Evolutionary conservation across 1,140 invertebrate genomes (phyloP), one percentile per base, ranked within the genome.

Genomic region (Nebria ingens): DNA sequence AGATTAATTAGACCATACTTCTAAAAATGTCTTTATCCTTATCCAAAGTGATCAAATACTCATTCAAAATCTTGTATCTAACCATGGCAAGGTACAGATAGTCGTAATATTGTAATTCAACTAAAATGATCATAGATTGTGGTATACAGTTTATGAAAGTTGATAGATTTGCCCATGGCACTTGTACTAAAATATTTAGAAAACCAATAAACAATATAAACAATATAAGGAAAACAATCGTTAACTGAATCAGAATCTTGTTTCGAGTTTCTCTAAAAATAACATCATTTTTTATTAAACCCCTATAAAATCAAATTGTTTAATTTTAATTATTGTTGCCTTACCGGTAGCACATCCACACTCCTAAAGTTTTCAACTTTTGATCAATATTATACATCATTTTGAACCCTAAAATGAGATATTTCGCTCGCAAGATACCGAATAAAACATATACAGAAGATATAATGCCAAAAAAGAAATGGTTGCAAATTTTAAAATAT

Each of bases 311-410:
- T n/a, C n/a, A n/a, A n/a, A n/a, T n/a, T n/a, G n/a, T n/a, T n/a
- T n/a, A n/a, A n/a, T n/a, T n/a, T n/a, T n/a, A n/a, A n/a, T n/a
- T n/a, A n/a, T n/a, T n/a, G n/a, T n/a, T n/a, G n/a, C n/a, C 21
- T 6, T 56, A 62, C 61, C 56, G 57, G 49, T 62, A 58, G 20
- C 25, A 19, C 2, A 61, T 23, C 57, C 56, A 58, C 9, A 59
- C 21, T 11, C 55, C 42, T 42, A 63, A 57, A 49, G 21, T 50
- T 49, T 58, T 53, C 51, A 63, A 56, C 22, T 51, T 34, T 2
- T 56, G 38, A 58, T 63, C 61, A 21, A 61, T 56, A 13, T 56
- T 56, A 2, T 61, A 12, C 3, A 63, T 49, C 17, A 40, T 55
- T 25, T 58, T 56, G 45, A 61, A 54, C n/a, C 56, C 54, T 15